Conservation (phyloP, 1,140 invertebrate genomes). For the Paralvinella palmiformis region DNA sequence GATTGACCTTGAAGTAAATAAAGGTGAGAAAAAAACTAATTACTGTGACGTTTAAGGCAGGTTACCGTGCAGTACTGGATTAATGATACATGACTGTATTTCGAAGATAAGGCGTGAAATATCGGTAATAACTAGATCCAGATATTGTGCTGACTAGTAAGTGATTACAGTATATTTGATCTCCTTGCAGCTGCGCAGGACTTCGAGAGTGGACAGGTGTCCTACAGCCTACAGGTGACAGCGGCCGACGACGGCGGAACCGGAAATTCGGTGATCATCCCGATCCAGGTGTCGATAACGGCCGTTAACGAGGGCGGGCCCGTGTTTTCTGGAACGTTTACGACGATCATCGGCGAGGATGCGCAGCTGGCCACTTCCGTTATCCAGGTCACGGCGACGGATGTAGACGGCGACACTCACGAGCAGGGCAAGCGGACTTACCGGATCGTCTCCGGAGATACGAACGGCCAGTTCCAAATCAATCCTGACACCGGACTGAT, state of each 20-base stretch:
- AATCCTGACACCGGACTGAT: background rate
- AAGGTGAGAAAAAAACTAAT: too few species aligned
- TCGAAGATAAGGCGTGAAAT: too few species aligned
- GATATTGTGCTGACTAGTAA: too few species aligned
- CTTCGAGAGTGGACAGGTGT: slow-evolving; percentile 22
- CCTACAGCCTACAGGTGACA: slow-evolving; percentile 23
- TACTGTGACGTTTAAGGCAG: too few species aligned
- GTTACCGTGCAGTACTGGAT: too few species aligned
- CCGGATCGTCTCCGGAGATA: background rate
- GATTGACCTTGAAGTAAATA: too few species aligned
- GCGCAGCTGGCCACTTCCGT: background rate
- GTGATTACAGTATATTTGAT: background rate
- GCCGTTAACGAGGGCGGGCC: slow-evolving; percentile 1
- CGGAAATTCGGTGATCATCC: background rate
- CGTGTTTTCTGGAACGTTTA: background rate
- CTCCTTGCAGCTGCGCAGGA: slow-evolving; percentile 22
- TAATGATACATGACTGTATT: too few species aligned
- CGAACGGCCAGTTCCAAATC: background rate
- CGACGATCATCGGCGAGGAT: background rate
- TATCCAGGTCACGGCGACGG: background rate
- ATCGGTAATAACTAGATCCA: too few species aligned
- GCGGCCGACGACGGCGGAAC: slow-evolving; percentile 23
- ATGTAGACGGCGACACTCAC: background rate
- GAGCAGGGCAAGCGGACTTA: background rate
- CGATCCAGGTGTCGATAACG: background rate